Evolutionary conservation across 2,888 invertebrate genomes (phyloP).

Genomic region (Lasioglossum leucozonium): DNA sequence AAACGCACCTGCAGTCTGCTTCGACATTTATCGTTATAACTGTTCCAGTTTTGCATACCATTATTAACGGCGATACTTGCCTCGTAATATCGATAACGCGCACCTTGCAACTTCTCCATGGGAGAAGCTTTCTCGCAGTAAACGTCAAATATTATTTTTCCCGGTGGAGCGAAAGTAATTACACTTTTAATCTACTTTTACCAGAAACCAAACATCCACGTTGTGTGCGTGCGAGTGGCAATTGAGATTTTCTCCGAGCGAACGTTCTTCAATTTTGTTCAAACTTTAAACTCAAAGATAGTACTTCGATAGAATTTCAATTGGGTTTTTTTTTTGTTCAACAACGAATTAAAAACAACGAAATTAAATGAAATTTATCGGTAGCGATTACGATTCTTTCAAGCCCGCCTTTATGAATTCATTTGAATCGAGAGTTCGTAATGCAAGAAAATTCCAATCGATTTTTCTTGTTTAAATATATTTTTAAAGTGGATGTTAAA

Average conservation of each 20-base stretch:
- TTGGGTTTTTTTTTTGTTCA: no score
- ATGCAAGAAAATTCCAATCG: not conserved
- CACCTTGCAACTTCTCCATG: slow-evolving; percentile 36
- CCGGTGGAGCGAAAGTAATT: slow-evolving; percentile 8
- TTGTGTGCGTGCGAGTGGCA: no score
- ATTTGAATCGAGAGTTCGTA: not conserved
- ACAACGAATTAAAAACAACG: not conserved
- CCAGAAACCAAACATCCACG: not conserved
- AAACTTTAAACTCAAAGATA: not conserved
- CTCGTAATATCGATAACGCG: slow-evolving; percentile 45
- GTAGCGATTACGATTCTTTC: not conserved
- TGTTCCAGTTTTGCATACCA: slow-evolving; percentile 58
- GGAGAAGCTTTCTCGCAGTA: slow-evolving; percentile 25
- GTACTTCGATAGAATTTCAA: not conserved
- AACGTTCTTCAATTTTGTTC: not conserved
- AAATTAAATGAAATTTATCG: not conserved
- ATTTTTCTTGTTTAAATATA: no score
- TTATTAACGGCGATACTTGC: slow-evolving; percentile 49
- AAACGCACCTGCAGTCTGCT: slow-evolving; percentile 57
- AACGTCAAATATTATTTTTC: slow-evolving; percentile 38
- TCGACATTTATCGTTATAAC: slow-evolving; percentile 65
- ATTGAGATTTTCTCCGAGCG: not conserved
- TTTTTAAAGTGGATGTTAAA: no score
- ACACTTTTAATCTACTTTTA: not conserved
- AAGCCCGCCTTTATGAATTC: not conserved